A percentile compares a stretch with the other conserved stretches of the same genome.
Evolutionary conservation across 30 jellyfish, hydroid and myxozoan species (phyloP).

Genomic region (Aurelia aurita): DNA sequence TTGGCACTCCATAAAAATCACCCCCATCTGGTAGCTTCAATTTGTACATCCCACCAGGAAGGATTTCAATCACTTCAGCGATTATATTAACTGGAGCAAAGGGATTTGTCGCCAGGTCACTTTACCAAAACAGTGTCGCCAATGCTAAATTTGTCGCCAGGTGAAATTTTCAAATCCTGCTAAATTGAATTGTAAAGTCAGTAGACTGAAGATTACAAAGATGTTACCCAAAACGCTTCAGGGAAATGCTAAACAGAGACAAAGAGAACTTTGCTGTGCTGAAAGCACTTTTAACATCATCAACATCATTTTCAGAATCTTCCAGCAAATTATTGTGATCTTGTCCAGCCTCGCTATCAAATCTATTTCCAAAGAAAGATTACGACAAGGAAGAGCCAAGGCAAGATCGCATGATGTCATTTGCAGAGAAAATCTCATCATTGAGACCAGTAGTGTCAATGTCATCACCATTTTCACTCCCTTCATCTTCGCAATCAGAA

Average conservation of each 20-base stretch:
- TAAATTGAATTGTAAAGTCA: conserved; percentile 21
- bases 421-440: neutral
- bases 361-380: conserved; percentile 3
- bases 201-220: neutral
- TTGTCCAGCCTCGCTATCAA: neutral
- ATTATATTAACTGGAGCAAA: conserved; percentile 18
- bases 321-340: neutral
- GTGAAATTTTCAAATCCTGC: conserved; percentile 15
- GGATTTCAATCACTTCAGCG: conserved; percentile 26
- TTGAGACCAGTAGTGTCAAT: too few species aligned
- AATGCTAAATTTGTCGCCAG: conserved; percentile 8
- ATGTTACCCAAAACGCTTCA: neutral
- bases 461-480: too few species aligned
- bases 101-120: conserved; percentile 8
- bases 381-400: conserved; percentile 14
- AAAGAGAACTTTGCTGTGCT: neutral
- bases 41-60: conserved; percentile 17
- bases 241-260: neutral
- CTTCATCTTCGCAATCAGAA: too few species aligned
- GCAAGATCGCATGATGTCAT: conserved; percentile 5
- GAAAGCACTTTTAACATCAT: neutral
- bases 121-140: conserved; percentile 14
- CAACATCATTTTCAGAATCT: neutral
- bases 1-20: too few species aligned
- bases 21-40: conserved; percentile 13